A percentile compares a stretch with the other conserved stretches of the same genome.
phyloP scores from a whole-genome alignment of 2,113 vertebrate genomes.

The Todiramphus saurophagus region DNA sequence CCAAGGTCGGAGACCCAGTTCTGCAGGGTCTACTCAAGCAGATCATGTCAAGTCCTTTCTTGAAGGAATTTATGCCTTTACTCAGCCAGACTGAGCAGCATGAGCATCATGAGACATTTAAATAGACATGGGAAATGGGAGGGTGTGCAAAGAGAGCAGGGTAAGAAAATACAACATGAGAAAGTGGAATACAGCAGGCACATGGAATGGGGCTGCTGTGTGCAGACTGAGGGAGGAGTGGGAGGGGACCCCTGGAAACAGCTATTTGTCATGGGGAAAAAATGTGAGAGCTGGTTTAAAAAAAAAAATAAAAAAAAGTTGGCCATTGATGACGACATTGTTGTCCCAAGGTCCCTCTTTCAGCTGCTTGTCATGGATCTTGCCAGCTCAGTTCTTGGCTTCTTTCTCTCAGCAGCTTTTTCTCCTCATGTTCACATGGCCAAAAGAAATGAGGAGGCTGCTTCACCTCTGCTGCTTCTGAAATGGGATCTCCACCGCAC shows the following conservation, averaged over 20 bases:
- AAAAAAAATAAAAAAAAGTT: background rate
- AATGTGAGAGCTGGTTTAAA: background rate
- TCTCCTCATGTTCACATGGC: background rate
- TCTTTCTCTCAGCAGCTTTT: background rate
- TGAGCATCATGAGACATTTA: background rate
- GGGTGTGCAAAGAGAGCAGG: background rate
- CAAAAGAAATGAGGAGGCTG: background rate
- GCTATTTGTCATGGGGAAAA: background rate
- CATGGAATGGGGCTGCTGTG: background rate
- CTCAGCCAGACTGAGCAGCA: background rate
- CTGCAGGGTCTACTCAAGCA: background rate
- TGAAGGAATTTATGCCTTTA: background rate
- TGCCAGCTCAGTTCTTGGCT: constrained; percentile 17
- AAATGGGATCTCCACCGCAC: background rate
- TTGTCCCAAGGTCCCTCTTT: constrained; percentile 23
- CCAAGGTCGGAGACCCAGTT: background rate
- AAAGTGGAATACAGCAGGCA: background rate
- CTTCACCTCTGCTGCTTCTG: background rate
- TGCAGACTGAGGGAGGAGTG: background rate
- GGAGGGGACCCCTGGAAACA: constrained; percentile 9
- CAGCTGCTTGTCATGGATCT: constrained; percentile 20
- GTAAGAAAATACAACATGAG: background rate
- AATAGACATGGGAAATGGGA: background rate
- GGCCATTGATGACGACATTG: background rate
- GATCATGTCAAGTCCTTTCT: background rate